Percentiles rank a stretch among this genome's conserved stretches.
These are phyloP conservation scores for Petrocephalus microphthalmus DNA, from an alignment of 2,113 vertebrate species.

Conservation along the genomic window DNA sequence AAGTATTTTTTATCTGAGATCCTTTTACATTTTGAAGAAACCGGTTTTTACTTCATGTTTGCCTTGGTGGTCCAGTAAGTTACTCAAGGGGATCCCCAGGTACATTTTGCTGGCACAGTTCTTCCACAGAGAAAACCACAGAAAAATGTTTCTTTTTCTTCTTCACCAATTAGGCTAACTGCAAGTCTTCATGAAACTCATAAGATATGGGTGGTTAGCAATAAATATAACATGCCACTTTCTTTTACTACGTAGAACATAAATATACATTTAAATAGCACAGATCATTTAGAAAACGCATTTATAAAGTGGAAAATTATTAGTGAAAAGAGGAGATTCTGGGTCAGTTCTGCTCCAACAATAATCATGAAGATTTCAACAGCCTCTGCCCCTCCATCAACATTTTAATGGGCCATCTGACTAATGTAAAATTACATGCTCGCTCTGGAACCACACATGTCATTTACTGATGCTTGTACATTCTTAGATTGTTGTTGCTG, in stretches of 20 bases:
- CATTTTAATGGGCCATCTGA: neutral
- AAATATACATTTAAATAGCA: neutral
- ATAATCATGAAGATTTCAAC: neutral
- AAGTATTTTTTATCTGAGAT: neutral
- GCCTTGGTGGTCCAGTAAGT: neutral
- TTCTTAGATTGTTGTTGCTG: neutral
- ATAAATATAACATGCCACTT: neutral
- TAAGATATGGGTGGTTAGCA: neutral
- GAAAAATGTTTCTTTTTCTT: neutral
- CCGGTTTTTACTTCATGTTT: neutral
- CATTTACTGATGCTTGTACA: neutral
- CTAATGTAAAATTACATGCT: neutral
- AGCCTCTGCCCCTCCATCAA: neutral
- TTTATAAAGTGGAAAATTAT: neutral
- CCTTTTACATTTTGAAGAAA: neutral
- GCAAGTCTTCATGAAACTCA: neutral
- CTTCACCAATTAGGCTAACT: too few relatives aligned
- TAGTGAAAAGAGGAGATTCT: neutral
- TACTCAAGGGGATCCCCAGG: neutral
- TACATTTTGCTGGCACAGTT: neutral
- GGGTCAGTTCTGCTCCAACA: neutral
- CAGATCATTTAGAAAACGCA: neutral
- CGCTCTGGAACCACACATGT: neutral
- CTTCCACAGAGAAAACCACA: neutral
- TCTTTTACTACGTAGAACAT: neutral